These are phyloP conservation scores for Uromys caudimaculatus DNA, from an alignment of 2,797 vertebrate genomes.

Conservation along the genomic window DNA sequence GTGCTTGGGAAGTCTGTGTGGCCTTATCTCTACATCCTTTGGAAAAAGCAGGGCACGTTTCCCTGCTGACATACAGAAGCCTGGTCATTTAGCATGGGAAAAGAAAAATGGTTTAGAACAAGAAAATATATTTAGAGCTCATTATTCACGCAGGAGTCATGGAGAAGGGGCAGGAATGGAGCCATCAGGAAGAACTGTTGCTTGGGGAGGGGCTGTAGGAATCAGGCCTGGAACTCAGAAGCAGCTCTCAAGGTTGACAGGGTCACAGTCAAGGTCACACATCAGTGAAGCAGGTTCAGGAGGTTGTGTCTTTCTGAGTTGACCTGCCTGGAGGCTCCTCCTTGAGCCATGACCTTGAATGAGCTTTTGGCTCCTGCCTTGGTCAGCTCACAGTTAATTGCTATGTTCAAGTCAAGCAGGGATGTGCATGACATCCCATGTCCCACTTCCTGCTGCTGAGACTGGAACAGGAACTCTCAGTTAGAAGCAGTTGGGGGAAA, in stretches of 20 bases:
- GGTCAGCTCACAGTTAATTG: background rate
- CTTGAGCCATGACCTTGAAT: background rate
- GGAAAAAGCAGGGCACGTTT: constrained; percentile 69
- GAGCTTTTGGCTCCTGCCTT: background rate
- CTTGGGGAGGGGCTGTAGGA: constrained; percentile 36
- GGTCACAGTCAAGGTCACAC: background rate
- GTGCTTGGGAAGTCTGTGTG: constrained; percentile 17
- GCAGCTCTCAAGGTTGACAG: background rate
- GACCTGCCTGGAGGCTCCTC: background rate
- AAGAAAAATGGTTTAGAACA: constrained; percentile 76
- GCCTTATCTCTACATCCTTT: background rate
- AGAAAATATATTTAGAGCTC: constrained; percentile 75
- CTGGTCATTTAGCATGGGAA: constrained; percentile 76
- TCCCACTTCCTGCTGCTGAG: background rate
- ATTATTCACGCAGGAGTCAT: constrained; percentile 37
- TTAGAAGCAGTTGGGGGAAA: background rate
- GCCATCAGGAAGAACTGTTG: background rate
- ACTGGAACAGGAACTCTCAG: background rate
- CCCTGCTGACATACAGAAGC: constrained; percentile 65
- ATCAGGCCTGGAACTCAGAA: background rate
- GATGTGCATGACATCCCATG: background rate
- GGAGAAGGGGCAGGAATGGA: constrained; percentile 60
- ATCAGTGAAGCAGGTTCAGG: background rate
- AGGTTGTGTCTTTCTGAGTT: background rate
- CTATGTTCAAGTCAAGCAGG: background rate